Base-by-base conservation (phyloP, 2,888 invertebrate species). In the Habrosyne pyritoides region DNA sequence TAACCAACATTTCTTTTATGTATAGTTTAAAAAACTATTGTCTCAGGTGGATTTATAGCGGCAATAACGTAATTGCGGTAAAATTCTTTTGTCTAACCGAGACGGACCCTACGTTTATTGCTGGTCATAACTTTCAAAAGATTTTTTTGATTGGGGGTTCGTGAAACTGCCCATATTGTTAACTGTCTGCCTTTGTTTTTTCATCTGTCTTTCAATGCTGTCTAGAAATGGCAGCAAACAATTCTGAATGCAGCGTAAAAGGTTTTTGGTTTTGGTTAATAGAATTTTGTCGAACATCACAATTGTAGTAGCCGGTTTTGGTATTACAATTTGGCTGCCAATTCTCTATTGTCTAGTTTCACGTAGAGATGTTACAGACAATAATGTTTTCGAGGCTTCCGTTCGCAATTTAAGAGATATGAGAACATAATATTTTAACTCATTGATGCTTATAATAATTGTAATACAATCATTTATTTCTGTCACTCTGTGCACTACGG, bases 31-130 rank as follows among this genome's bases (percentile, higher is more conserved):
- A 83, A 75, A 80, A 75, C 79, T 73, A 79, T 86, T 85, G 83
- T 86, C 71, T 86, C 69, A 61, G 61, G 50, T 66, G 60, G 72
- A 81, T 86, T 89, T 89, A 87, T 86, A 82, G 80, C 70, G 73
- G 82, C 79, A 78, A 81, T 86, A 83, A 79, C 68, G 69, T 85
- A 86, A 89, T 86, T 89, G 87, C 77, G 87, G 89, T 85, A 74
- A 71, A 77, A 76, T 73, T 71, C 79, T 75, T 80, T 89, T 87
- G 83, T 86, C 67, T 83, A 72, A 67, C 70, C 60, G 73, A 71
- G 74, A 73, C 70, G 60, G 71, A 67, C 74, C 70, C 78, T 67
- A 75, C 66, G 84, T 87, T 87, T 87, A 86, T 85, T 83, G 77
- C 71, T 50, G 74, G 69, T 69, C 71, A 71, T 77, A 81, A 76